Evolutionary conservation across 2,888 invertebrate genomes (phyloP).

Genomic region (Yponomeuta malinellus): DNA sequence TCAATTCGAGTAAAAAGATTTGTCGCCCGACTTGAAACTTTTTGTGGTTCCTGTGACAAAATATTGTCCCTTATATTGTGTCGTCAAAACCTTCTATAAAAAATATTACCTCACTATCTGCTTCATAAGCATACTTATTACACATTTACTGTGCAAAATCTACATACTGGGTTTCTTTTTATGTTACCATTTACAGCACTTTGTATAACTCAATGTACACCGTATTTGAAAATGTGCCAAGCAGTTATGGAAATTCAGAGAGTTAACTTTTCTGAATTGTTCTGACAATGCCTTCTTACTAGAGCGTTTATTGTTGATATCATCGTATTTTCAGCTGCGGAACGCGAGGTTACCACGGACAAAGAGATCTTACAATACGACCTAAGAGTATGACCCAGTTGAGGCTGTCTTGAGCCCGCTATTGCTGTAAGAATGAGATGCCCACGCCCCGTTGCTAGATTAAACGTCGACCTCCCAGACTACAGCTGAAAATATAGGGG

Average conservation of each 20-base stretch:
- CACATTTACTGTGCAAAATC: not conserved
- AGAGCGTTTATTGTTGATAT: conserved; percentile 11
- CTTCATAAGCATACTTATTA: not conserved
- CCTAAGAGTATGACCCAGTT: conserved; percentile 18
- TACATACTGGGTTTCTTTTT: not conserved
- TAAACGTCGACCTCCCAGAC: conserved; percentile 41
- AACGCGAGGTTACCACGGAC: conserved; percentile 7
- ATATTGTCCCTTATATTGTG: not conserved
- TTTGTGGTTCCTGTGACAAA: not conserved
- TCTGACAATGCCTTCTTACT: conserved; percentile 10
- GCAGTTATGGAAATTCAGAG: conserved; percentile 12
- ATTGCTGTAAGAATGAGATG: conserved; percentile 40
- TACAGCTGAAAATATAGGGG: conserved; percentile 26
- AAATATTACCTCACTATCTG: not conserved
- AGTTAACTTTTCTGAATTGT: conserved; percentile 11
- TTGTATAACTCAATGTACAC: not conserved
- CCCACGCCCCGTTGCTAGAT: conserved; percentile 43
- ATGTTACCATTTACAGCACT: not conserved
- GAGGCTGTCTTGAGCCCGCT: conserved; percentile 20
- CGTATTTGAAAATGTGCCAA: conserved; percentile 13
- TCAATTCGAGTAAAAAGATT: no score
- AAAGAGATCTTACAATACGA: conserved; percentile 10
- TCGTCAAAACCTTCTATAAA: not conserved
- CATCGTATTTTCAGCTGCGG: conserved; percentile 8
- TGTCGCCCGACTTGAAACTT: no score